phyloP scores from a whole-genome alignment of 92 coral and sea anemone genomes.

The Zoanthus sansibaricus region DNA sequence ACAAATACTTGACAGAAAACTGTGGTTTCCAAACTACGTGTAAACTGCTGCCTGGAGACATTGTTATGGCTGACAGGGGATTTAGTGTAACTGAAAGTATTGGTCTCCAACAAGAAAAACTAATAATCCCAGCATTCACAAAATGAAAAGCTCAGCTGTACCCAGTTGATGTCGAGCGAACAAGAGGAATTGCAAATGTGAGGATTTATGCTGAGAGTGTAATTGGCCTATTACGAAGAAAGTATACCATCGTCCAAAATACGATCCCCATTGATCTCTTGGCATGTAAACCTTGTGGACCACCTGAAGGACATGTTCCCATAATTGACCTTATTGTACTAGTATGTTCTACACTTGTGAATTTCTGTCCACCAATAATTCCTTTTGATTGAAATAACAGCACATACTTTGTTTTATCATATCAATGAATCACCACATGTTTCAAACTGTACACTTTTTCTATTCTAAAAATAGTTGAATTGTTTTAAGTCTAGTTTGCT shows the following conservation, averaged over 20 bases:
- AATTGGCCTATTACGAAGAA: slow-evolving; percentile 10
- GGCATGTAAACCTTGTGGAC: no score
- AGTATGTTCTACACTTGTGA: no score
- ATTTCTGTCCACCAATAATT: no score
- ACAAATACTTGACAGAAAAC: neutral
- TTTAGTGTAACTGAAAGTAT: neutral
- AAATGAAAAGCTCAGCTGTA: neutral
- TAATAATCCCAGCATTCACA: neutral
- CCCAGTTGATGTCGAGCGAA: neutral
- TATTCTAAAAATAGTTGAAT: no score
- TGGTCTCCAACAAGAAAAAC: neutral
- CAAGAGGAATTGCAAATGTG: slow-evolving; percentile 2
- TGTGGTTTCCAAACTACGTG: neutral
- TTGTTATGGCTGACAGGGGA: neutral
- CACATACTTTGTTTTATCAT: no score
- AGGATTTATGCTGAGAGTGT: slow-evolving; percentile 5
- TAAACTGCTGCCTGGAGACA: neutral
- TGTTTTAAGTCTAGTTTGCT: no score
- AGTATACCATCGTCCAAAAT: slow-evolving; percentile 11
- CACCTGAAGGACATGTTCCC: no score
- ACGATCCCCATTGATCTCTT: no score
- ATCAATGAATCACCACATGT: no score
- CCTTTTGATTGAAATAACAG: no score
- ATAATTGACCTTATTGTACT: no score
- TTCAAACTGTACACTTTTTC: no score